Percentiles rank a stretch among this genome's conserved stretches.
Evolutionary conservation across 1,140 invertebrate genomes (phyloP).

Genomic region (Anoplophora glabripennis): DNA sequence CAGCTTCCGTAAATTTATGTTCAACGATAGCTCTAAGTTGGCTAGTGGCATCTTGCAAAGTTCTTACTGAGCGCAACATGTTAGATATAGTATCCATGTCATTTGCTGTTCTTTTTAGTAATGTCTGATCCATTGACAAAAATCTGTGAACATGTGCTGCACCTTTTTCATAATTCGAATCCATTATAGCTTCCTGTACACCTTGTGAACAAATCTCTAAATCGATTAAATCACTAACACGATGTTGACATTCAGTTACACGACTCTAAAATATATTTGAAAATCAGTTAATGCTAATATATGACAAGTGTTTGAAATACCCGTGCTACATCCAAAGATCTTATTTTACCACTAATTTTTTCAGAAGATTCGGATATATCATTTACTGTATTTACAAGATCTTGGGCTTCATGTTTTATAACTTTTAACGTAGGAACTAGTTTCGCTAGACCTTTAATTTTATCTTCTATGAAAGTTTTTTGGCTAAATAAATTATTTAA

Average conservation of each 20-base stretch:
- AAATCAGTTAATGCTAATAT: too few relatives aligned
- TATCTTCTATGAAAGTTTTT: conserved; percentile 63
- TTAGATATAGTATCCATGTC: conserved; percentile 51
- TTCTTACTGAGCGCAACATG: conserved; percentile 73
- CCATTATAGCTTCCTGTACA: conserved; percentile 85
- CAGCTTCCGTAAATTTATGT: conserved; percentile 87
- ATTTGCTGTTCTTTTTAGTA: conserved; percentile 60
- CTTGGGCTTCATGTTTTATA: conserved; percentile 68
- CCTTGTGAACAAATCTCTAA: conserved; percentile 94
- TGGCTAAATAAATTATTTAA: conserved; percentile 60
- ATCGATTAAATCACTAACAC: conserved; percentile 95
- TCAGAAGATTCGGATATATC: conserved; percentile 86
- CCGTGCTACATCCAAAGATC: conserved; percentile 89
- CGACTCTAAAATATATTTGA: conserved; percentile 62
- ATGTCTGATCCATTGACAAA: conserved; percentile 89
- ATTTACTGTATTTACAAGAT: conserved; percentile 79
- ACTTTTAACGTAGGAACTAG: conserved; percentile 67
- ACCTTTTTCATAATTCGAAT: conserved; percentile 91
- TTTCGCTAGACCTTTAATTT: conserved; percentile 62
- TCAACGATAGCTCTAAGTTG: conserved; percentile 66
- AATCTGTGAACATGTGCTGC: conserved; percentile 94
- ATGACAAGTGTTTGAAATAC: conserved; percentile 54
- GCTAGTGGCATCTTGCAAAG: conserved; percentile 80
- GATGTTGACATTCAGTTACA: conserved; percentile 90
- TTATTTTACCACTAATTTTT: conserved; percentile 94